phyloP scores from a whole-genome alignment of 2,888 invertebrate species.

The Thysanoteuthis rhombus region DNA sequence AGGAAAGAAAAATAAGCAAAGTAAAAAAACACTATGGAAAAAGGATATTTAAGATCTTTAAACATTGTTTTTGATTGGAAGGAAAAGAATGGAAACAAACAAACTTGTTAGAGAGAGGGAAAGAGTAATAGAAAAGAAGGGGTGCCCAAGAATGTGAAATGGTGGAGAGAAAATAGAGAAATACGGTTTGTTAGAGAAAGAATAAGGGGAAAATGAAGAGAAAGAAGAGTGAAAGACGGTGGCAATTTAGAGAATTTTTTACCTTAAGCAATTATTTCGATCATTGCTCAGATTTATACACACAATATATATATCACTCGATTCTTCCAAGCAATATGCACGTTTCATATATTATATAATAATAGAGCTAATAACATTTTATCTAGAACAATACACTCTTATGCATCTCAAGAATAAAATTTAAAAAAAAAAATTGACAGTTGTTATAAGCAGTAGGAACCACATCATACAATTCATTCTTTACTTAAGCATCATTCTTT shows the following conservation, averaged over 20 bases:
- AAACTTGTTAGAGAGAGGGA: too few relatives aligned
- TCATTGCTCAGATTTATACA: background rate
- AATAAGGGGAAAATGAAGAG: background rate
- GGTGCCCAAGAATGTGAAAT: background rate
- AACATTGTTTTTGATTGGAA: too few relatives aligned
- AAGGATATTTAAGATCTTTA: too few relatives aligned
- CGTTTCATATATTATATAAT: background rate
- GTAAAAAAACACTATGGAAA: too few relatives aligned
- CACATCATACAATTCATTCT: background rate
- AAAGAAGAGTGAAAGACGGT: background rate
- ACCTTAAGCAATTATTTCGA: background rate
- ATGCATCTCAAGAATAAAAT: background rate
- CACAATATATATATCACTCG: background rate
- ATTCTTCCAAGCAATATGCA: background rate
- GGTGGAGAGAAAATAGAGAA: background rate
- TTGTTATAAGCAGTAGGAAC: background rate
- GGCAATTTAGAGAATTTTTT: background rate
- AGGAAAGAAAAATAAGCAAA: too few relatives aligned
- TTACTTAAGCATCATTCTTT: background rate
- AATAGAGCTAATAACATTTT: background rate
- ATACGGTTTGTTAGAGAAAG: background rate
- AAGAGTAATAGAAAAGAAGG: background rate
- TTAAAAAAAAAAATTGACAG: background rate
- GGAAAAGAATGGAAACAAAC: too few relatives aligned
- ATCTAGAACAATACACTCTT: background rate